Evolutionary conservation across 2,113 vertebrate genomes (phyloP).

Genomic region (Plecotus auritus): DNA sequence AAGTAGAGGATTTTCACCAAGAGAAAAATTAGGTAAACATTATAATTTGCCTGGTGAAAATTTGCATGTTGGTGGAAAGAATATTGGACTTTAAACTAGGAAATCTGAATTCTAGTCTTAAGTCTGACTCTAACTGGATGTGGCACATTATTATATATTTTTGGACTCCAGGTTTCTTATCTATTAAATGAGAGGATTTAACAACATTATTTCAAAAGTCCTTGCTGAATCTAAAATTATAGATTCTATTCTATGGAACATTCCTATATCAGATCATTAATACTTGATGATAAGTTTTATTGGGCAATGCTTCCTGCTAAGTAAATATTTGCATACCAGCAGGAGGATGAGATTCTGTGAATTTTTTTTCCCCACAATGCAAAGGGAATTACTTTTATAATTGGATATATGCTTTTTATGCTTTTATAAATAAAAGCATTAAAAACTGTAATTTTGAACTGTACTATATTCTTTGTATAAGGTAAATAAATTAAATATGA

Average conservation of each 20-base stretch:
- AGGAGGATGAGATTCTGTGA: constrained; percentile 38
- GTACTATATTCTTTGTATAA: neutral
- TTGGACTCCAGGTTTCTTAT: neutral
- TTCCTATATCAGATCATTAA: constrained; percentile 28
- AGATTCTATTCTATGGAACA: neutral
- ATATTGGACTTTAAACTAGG: neutral
- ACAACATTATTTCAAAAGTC: neutral
- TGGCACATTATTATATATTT: neutral
- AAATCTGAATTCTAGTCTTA: neutral
- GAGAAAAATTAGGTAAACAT: neutral
- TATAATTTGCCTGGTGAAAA: neutral
- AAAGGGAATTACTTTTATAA: constrained; percentile 46
- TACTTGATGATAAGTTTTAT: constrained; percentile 15
- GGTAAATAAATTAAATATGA: constrained; percentile 43
- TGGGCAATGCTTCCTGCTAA: constrained; percentile 37
- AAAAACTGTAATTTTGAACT: constrained; percentile 16
- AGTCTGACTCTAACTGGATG: neutral
- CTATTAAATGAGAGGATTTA: neutral
- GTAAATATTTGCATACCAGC: constrained; percentile 50
- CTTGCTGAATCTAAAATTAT: constrained; percentile 19
- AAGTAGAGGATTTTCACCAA: neutral
- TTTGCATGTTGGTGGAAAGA: neutral
- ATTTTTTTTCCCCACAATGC: constrained; percentile 1
- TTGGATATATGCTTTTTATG: constrained; percentile 24
- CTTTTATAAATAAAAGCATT: constrained; percentile 20